Evolutionary conservation across 2,113 vertebrate genomes (phyloP).

Genomic region (Pollachius pollachius): DNA sequence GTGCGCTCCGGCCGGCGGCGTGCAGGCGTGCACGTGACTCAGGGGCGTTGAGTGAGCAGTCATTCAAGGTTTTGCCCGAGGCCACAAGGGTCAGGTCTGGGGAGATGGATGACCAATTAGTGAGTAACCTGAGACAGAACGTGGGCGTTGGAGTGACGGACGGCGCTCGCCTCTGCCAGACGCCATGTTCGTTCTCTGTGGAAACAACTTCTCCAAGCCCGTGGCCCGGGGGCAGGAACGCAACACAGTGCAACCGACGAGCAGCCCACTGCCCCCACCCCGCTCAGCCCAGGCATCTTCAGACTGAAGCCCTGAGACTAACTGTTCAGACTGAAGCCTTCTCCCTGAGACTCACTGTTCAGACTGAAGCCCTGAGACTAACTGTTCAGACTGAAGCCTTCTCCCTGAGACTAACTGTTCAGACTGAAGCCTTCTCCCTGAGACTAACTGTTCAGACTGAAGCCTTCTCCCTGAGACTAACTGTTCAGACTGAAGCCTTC

Average conservation of each 20-base stretch:
- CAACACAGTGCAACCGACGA: slow-evolving; percentile 25
- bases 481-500: slow-evolving; percentile 14
- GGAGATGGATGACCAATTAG: slow-evolving; percentile 51
- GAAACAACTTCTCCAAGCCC: slow-evolving; percentile 2
- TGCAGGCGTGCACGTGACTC: neutral
- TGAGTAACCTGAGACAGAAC: slow-evolving; percentile 24
- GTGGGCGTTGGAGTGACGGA: slow-evolving; percentile 27
- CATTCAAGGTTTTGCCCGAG: slow-evolving; percentile 29
- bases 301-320: slow-evolving; percentile 13
- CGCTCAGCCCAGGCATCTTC: slow-evolving; percentile 9
- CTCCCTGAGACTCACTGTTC: neutral
- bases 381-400: slow-evolving; percentile 15
- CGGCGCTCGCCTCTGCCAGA: slow-evolving; percentile 15
- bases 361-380: slow-evolving; percentile 13
- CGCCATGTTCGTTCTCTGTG: slow-evolving; percentile 17
- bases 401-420: neutral
- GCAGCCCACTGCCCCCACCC: slow-evolving; percentile 8
- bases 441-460: slow-evolving; percentile 8
- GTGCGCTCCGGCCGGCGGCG: no score
- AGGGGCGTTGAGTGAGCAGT: slow-evolving; percentile 5
- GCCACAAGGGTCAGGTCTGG: slow-evolving; percentile 27
- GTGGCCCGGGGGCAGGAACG: neutral
- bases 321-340: slow-evolving; percentile 15
- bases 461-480: neutral
- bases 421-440: slow-evolving; percentile 10